phyloP scores from a whole-genome alignment of 2,797 vertebrate species.

The Enteromius argenteus region DNA sequence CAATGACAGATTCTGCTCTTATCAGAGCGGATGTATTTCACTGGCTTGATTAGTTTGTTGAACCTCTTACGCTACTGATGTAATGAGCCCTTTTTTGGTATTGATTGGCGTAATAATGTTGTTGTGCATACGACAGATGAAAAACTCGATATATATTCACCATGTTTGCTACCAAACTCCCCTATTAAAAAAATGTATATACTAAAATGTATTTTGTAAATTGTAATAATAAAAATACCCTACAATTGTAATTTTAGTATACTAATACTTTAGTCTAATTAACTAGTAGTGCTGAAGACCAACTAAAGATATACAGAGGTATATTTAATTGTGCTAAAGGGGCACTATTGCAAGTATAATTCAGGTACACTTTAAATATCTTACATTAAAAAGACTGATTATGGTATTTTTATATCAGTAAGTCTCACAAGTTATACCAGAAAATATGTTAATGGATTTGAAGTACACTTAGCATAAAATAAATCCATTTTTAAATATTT shows the following conservation, averaged over 20 bases:
- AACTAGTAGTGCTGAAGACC: neutral
- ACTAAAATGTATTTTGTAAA: neutral
- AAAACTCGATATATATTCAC: neutral
- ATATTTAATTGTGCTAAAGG: neutral
- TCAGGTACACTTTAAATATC: neutral
- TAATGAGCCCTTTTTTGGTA: neutral
- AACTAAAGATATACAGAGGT: too few species aligned
- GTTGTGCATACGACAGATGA: neutral
- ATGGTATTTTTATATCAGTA: too few species aligned
- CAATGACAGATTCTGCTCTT: slow-evolving; percentile 23
- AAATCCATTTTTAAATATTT: neutral
- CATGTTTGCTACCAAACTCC: neutral
- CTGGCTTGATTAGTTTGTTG: slow-evolving; percentile 3
- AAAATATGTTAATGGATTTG: neutral
- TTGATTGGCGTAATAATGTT: neutral
- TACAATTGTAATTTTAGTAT: neutral
- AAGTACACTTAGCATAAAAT: neutral
- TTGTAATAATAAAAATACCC: neutral
- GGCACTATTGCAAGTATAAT: neutral
- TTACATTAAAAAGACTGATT: neutral
- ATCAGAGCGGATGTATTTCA: slow-evolving; percentile 21
- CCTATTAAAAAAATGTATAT: neutral
- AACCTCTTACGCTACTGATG: neutral
- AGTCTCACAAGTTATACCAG: neutral
- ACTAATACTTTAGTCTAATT: neutral